These are phyloP conservation scores for Cacoxenus indagator DNA, from an alignment of 2,888 invertebrate genomes.

Conservation along the genomic window DNA sequence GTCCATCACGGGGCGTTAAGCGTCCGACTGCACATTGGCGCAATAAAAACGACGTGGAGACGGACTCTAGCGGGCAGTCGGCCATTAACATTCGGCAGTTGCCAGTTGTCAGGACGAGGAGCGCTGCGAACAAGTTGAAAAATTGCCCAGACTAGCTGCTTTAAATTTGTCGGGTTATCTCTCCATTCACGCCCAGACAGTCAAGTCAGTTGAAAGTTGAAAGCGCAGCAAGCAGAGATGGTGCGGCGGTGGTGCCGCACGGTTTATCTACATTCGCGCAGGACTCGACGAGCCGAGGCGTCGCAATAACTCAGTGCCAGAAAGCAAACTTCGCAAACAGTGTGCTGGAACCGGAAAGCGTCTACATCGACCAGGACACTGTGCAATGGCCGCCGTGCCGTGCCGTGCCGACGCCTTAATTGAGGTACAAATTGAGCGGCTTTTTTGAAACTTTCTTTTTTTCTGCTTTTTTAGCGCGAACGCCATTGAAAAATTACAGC, in stretches of 20 bases:
- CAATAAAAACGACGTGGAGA: constrained; percentile 43
- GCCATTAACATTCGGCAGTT: background rate
- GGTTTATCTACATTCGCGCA: constrained; percentile 62
- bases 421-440: constrained; percentile 64
- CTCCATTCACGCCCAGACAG: constrained; percentile 52
- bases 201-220: background rate
- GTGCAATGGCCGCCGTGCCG: constrained; percentile 46
- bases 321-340: background rate
- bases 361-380: constrained; percentile 38
- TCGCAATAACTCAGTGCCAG: constrained; percentile 50
- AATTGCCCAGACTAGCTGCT: constrained; percentile 60
- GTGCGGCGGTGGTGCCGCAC: constrained; percentile 25
- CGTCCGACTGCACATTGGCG: constrained; percentile 46
- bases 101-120: no score
- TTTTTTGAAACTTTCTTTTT: constrained; percentile 23
- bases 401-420: constrained; percentile 58
- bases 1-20: background rate
- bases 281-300: constrained; percentile 48
- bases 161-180: constrained; percentile 55
- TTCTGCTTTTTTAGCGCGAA: constrained; percentile 11
- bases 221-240: constrained; percentile 27
- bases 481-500: constrained; percentile 38
- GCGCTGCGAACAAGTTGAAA: constrained; percentile 54
- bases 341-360: background rate
- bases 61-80: background rate